Conservation (phyloP, 2,888 invertebrate species). For the Anticlea derivata region DNA sequence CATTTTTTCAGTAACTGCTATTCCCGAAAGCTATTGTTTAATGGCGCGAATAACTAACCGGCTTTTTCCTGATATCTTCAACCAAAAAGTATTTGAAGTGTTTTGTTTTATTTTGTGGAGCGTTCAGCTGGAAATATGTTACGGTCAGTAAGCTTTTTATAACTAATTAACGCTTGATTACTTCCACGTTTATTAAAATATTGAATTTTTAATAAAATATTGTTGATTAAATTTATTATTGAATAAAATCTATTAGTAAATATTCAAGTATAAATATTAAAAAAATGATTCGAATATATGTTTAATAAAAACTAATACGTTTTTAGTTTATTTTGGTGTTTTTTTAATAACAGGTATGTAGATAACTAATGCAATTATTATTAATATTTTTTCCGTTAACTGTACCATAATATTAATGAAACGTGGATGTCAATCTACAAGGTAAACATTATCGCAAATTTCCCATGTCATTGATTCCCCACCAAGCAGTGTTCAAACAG, state of each 20-base stretch:
- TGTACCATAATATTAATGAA: constrained; percentile 23
- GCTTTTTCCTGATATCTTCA: constrained; percentile 29
- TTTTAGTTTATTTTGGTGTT: no score
- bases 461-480: constrained; percentile 38
- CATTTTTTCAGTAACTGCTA: constrained; percentile 32
- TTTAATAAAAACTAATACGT: no score
- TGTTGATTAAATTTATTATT: no score
- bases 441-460: constrained; percentile 39
- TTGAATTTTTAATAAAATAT: no score
- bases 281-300: no score
- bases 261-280: no score
- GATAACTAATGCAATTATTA: no score
- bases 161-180: not conserved
- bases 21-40: constrained; percentile 30
- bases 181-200: not conserved
- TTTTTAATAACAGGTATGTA: no score
- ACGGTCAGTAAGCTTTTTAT: constrained; percentile 15
- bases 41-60: constrained; percentile 31
- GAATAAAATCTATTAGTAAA: no score
- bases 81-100: constrained; percentile 28
- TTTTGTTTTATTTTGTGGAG: constrained; percentile 26
- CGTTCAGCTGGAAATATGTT: constrained; percentile 20
- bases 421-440: constrained; percentile 33
- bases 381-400: not conserved
- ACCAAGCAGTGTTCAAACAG: no score